Evolutionary conservation across 1,140 invertebrate species (phyloP).

Genomic region (Drosophila tsacasi): DNA sequence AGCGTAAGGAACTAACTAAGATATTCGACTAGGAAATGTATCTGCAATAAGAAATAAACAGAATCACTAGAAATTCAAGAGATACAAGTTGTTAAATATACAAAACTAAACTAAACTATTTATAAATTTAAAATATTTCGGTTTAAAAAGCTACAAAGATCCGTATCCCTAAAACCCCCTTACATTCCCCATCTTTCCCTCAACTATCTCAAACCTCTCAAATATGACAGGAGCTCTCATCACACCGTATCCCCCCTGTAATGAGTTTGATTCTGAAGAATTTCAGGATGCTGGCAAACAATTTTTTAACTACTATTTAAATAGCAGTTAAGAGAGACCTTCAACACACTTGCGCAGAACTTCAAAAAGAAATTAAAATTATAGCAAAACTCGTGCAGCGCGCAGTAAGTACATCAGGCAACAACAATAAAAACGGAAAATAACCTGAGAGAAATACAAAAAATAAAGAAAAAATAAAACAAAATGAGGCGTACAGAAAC

Average conservation of each 20-base stretch:
- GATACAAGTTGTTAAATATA: neutral
- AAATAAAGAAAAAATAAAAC: constrained; percentile 17
- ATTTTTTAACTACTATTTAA: constrained; percentile 69
- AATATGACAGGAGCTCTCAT: neutral
- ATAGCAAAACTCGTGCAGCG: constrained; percentile 66
- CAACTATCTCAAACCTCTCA: neutral
- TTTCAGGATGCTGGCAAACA: constrained; percentile 54
- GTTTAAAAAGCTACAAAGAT: neutral
- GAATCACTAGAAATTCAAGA: no score
- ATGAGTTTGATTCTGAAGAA: constrained; percentile 23
- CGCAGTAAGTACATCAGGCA: constrained; percentile 15
- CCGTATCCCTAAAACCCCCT: neutral
- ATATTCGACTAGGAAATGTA: no score
- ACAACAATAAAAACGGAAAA: constrained; percentile 8
- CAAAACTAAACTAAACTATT: neutral
- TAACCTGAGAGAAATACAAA: constrained; percentile 11
- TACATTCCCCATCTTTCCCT: neutral
- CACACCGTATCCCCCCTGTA: constrained; percentile 1
- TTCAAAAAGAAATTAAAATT: constrained; percentile 79
- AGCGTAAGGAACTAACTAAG: no score
- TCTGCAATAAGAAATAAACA: no score
- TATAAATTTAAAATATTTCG: no score
- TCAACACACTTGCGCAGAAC: constrained; percentile 62
- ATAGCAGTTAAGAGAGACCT: constrained; percentile 45
- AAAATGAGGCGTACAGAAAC: constrained; percentile 55